phyloP scores from a whole-genome alignment of 2,797 vertebrate genomes.

The Cheirogaleus major region DNA sequence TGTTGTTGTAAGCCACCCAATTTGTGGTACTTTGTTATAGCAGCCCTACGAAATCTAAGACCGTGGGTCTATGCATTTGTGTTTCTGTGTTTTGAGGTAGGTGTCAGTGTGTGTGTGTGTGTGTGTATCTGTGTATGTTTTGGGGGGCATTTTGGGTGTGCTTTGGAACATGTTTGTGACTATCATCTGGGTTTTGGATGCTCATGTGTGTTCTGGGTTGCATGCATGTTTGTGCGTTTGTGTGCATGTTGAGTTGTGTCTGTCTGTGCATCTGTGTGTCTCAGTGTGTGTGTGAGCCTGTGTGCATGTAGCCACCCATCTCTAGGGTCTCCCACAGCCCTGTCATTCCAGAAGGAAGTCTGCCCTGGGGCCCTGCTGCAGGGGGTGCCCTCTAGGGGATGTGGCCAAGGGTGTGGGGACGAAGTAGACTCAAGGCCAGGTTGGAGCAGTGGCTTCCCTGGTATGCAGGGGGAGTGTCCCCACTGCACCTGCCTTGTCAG shows the following conservation, averaged over 20 bases:
- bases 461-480: neutral
- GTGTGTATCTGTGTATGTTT: neutral
- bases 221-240: neutral
- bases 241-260: neutral
- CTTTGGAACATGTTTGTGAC: neutral
- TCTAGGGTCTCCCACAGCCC: neutral
- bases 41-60: neutral
- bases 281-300: neutral
- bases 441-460: neutral
- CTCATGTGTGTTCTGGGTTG: neutral
- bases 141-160: neutral
- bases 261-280: neutral
- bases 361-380: neutral
- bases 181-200: neutral
- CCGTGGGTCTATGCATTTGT: neutral
- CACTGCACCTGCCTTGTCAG: neutral
- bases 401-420: neutral
- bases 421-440: no score
- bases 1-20: neutral
- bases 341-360: neutral
- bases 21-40: neutral
- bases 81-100: neutral
- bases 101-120: neutral
- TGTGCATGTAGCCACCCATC: neutral
- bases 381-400: neutral